Conservation (phyloP, 2,113 vertebrate species). For the Mesembrinibis cayennensis region DNA sequence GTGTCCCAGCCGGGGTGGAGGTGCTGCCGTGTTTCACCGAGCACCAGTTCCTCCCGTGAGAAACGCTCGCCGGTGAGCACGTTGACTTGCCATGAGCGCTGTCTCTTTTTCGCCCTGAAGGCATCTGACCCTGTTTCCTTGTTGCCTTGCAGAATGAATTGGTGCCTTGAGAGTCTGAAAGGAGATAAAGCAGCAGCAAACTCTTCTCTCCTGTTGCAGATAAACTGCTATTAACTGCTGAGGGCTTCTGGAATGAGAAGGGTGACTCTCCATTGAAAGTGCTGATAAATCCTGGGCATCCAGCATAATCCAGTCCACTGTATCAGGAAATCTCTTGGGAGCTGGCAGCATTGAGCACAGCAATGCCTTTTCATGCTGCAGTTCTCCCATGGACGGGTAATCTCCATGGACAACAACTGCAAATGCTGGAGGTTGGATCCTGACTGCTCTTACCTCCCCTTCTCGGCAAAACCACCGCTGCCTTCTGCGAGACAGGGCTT, state of each 20-base stretch:
- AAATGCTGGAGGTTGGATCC: background rate
- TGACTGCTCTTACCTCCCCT: background rate
- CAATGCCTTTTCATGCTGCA: background rate
- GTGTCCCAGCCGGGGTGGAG: background rate
- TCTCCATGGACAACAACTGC: background rate
- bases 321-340: background rate
- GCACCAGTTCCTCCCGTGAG: background rate
- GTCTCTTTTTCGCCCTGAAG: background rate
- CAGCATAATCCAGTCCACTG: background rate
- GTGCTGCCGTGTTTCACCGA: background rate
- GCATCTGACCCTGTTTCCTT: background rate
- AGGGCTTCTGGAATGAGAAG: background rate
- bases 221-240: background rate
- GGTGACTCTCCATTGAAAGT: background rate
- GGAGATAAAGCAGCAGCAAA: slow-evolving; percentile 8
- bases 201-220: background rate
- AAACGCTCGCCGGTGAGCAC: background rate
- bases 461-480: background rate
- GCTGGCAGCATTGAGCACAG: background rate
- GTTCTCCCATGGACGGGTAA: background rate
- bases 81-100: fast-evolving
- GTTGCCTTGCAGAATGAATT: background rate
- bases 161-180: background rate
- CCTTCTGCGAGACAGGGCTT: background rate
- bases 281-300: background rate